Percentiles rank a stretch among this genome's conserved stretches.
Conservation (phyloP, 2,797 vertebrate genomes). For the Pitangus sulphuratus region DNA sequence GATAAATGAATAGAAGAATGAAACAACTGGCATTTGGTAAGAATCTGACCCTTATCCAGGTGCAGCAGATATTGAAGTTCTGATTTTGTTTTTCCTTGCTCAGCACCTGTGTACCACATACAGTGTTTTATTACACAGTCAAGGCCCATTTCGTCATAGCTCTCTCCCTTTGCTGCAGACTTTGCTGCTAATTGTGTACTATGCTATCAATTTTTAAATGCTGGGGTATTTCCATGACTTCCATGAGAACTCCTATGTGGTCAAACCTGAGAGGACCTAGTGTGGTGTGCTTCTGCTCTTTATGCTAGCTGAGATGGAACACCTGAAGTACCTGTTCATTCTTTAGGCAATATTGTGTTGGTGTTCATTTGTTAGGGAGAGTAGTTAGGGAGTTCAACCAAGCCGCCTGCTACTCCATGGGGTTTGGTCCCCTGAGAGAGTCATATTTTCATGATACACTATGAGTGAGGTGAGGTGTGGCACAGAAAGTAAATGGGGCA, state of each 20-base stretch:
- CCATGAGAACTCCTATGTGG: neutral
- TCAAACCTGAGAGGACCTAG: neutral
- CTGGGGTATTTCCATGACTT: neutral
- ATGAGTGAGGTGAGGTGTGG: neutral
- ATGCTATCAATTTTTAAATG: neutral
- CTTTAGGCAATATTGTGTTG: neutral
- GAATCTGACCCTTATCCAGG: neutral
- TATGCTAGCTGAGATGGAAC: neutral
- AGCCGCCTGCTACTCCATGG: neutral
- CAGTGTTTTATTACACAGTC: neutral
- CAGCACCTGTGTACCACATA: neutral
- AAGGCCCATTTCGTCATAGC: neutral
- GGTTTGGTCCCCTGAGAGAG: neutral
- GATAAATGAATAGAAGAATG: neutral
- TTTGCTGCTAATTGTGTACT: neutral
- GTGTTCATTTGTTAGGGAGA: fast-evolving
- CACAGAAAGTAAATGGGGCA: neutral
- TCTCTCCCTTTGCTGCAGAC: neutral
- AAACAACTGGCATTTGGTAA: neutral
- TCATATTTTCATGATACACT: neutral
- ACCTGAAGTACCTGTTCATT: neutral
- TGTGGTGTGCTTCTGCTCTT: neutral
- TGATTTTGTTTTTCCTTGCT: neutral
- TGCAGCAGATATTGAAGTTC: neutral
- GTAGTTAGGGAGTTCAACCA: fast-evolving